Percentiles rank a stretch among this genome's conserved stretches.
Conservation (phyloP, 2,888 invertebrate species). For the Drosophila sordidula region DNA sequence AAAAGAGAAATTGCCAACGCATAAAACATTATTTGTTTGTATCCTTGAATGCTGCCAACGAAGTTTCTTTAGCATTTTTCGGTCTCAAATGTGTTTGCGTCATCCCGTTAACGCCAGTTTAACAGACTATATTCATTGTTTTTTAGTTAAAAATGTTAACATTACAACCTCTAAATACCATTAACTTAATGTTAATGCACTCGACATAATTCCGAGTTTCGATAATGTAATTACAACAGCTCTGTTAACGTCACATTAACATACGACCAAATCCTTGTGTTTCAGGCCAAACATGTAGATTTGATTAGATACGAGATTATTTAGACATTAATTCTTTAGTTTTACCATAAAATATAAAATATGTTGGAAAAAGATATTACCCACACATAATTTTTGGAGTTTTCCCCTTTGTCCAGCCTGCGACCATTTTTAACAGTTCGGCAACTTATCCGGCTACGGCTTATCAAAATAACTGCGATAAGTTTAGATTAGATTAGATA, state of each 20-base stretch:
- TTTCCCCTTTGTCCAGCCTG: conserved; percentile 5
- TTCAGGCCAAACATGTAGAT: no score
- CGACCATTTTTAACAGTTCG: conserved; percentile 6
- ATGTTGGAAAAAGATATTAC: not conserved
- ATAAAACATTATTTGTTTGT: conserved; percentile 19
- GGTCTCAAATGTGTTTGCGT: no score
- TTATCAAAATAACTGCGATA: conserved; percentile 30
- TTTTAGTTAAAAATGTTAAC: no score
- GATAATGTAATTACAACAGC: no score
- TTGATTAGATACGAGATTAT: no score
- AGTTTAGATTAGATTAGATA: conserved; percentile 20
- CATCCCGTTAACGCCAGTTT: not conserved
- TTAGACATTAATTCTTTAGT: not conserved
- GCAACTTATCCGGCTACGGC: not conserved
- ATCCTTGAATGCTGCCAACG: conserved; percentile 7
- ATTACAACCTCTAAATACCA: no score
- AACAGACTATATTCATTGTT: no score
- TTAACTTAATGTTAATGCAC: no score
- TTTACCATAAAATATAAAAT: not conserved
- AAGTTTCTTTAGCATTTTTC: not conserved
- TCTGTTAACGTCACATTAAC: no score
- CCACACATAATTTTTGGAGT: not conserved
- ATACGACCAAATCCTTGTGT: no score
- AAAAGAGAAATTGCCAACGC: conserved; percentile 18
- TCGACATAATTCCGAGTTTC: no score